phyloP scores from a whole-genome alignment of 37 sponge, comb jelly and placozoan species.

The Beroe ovata region DNA sequence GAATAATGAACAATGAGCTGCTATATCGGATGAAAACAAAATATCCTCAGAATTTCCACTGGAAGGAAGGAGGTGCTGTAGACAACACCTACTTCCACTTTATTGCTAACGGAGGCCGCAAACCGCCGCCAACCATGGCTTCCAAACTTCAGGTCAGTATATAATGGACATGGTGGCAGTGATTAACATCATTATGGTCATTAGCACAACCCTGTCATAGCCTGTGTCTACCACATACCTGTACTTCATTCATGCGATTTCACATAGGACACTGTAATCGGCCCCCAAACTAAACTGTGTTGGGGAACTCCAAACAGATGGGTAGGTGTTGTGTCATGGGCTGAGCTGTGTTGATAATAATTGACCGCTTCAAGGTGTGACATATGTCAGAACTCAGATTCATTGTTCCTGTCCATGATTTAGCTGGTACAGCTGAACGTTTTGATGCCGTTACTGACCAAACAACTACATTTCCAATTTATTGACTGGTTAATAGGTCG shows the following conservation, averaged over 20 bases:
- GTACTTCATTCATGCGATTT: too few relatives aligned
- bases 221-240: background rate
- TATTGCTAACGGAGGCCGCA: slow-evolving; percentile 45
- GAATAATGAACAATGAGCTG: too few relatives aligned
- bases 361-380: background rate
- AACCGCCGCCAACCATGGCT: slow-evolving; percentile 45
- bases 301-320: background rate
- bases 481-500: too few relatives aligned
- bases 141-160: slow-evolving; percentile 53
- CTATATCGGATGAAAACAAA: too few relatives aligned
- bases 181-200: too few relatives aligned
- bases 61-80: slow-evolving; percentile 59
- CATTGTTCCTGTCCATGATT: too few relatives aligned
- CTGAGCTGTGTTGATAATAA: background rate
- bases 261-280: background rate
- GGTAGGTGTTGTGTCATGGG: background rate
- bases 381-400: background rate
- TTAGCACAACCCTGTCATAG: too few relatives aligned
- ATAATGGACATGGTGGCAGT: too few relatives aligned
- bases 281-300: background rate
- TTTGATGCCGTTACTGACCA: too few relatives aligned
- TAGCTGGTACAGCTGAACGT: too few relatives aligned
- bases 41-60: slow-evolving; percentile 62
- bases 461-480: too few relatives aligned
- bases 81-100: slow-evolving; percentile 66